Evolutionary conservation across 2,797 vertebrate genomes (phyloP).

Genomic region (Smutsia gigantea): DNA sequence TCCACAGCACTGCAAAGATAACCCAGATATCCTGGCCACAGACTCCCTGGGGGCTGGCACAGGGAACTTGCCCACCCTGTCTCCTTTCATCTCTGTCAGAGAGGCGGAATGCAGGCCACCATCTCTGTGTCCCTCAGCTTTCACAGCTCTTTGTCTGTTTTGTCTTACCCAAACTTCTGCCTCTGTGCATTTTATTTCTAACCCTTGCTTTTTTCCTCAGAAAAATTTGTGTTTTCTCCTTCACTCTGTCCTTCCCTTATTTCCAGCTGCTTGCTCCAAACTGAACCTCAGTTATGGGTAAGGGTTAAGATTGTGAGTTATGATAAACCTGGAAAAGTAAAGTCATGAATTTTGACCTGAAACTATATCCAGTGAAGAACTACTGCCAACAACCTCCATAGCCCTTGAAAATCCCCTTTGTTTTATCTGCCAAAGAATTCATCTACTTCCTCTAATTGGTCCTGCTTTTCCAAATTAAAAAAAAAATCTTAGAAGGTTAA

Average conservation of each 20-base stretch:
- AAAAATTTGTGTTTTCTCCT: slow-evolving; percentile 10
- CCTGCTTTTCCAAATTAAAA: slow-evolving; percentile 54
- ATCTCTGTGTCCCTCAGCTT: neutral
- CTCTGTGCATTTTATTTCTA: neutral
- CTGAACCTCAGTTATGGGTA: neutral
- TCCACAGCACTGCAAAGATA: neutral
- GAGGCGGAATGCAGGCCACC: neutral
- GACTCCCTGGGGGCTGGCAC: neutral
- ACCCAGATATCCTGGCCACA: neutral
- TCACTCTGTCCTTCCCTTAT: neutral
- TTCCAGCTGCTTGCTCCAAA: neutral
- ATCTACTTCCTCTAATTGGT: slow-evolving; percentile 51
- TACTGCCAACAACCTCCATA: neutral
- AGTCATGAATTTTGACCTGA: slow-evolving; percentile 52
- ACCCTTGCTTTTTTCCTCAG: neutral
- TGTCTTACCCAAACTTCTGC: neutral
- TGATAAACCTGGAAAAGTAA: slow-evolving; percentile 28
- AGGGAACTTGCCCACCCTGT: neutral
- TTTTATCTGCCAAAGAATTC: slow-evolving; percentile 53
- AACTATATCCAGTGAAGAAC: neutral
- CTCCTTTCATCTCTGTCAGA: neutral
- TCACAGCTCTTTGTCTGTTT: neutral
- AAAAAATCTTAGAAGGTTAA: slow-evolving; percentile 29
- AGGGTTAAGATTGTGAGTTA: neutral
- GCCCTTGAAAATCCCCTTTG: slow-evolving; percentile 48